Conservation (phyloP, 2,888 invertebrate genomes). For the Thereva nobilitata region DNA sequence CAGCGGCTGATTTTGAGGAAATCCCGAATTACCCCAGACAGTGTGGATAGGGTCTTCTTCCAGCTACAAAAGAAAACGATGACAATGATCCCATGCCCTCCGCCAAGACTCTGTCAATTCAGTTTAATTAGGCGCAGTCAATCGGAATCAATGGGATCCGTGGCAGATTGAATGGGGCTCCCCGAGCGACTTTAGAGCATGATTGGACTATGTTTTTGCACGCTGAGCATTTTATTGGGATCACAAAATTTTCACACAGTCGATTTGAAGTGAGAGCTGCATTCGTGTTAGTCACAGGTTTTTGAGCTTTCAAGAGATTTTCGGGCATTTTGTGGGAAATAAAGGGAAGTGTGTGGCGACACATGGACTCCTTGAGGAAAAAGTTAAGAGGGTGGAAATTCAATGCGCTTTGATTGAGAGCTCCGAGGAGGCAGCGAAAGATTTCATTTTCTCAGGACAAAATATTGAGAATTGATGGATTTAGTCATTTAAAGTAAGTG, state of each 20-base stretch:
- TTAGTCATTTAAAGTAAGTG: too few species aligned
- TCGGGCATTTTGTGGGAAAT: background rate
- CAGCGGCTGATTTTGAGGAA: slow-evolving; percentile 35
- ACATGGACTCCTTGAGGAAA: slow-evolving; percentile 29
- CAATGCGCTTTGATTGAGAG: too few species aligned
- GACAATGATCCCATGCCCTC: slow-evolving; percentile 18
- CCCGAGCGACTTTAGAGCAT: slow-evolving; percentile 12
- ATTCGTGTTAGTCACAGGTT: slow-evolving; percentile 28
- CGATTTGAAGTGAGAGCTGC: background rate
- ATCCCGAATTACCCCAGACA: slow-evolving; percentile 36
- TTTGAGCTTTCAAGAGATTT: slow-evolving; percentile 36
- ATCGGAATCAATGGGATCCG: slow-evolving; percentile 55
- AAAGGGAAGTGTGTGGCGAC: slow-evolving; percentile 34
- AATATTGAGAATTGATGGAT: too few species aligned
- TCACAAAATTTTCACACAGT: slow-evolving; percentile 34
- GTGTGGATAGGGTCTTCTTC: slow-evolving; percentile 9
- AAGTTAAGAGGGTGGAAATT: slow-evolving; percentile 39
- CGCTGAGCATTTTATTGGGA: slow-evolving; percentile 34
- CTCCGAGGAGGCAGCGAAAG: too few species aligned
- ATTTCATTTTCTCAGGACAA: too few species aligned
- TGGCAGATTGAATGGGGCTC: slow-evolving; percentile 34
- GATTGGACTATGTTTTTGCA: slow-evolving; percentile 49
- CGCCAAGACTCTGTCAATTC: slow-evolving; percentile 35
- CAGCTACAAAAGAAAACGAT: slow-evolving; percentile 29
- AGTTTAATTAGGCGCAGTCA: slow-evolving; percentile 56